phyloP scores from a whole-genome alignment of 2,888 invertebrate genomes.

The Cremastinae sp. region DNA sequence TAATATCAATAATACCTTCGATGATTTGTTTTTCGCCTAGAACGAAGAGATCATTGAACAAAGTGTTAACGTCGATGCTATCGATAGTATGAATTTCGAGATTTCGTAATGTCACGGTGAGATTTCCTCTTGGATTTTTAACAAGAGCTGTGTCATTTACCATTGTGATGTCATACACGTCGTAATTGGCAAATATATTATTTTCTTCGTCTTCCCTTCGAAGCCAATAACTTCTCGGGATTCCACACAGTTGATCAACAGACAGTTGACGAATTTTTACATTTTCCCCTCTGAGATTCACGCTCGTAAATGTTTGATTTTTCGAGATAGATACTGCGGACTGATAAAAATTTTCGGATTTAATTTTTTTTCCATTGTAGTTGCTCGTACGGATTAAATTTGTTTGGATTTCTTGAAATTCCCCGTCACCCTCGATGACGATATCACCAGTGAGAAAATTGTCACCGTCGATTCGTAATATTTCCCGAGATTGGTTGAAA shows the following conservation, averaged over 20 bases:
- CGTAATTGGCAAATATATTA: constrained; percentile 33
- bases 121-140: constrained; percentile 54
- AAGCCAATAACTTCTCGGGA: constrained; percentile 63
- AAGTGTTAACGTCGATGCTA: constrained; percentile 58
- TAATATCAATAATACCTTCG: constrained; percentile 63
- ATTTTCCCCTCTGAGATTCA: constrained; percentile 59
- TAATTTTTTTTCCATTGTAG: constrained; percentile 63
- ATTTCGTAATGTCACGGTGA: constrained; percentile 55
- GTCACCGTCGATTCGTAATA: constrained; percentile 9
- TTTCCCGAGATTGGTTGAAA: constrained; percentile 26
- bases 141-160: constrained; percentile 66
- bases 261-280: constrained; percentile 66
- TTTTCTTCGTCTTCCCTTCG: constrained; percentile 9
- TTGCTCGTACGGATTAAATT: constrained; percentile 63
- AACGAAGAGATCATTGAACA: constrained; percentile 67
- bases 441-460: constrained; percentile 60
- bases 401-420: constrained; percentile 65
- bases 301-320: constrained; percentile 56
- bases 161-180: background rate
- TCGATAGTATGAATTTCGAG: constrained; percentile 66
- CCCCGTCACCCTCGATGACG: constrained; percentile 63
- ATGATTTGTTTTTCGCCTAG: constrained; percentile 66
- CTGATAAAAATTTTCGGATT: constrained; percentile 37
- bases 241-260: constrained; percentile 71
- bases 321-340: constrained; percentile 44